These are phyloP conservation scores for Hippopotamyrus pictus DNA, from an alignment of 2,797 vertebrate species.

Conservation along the genomic window DNA sequence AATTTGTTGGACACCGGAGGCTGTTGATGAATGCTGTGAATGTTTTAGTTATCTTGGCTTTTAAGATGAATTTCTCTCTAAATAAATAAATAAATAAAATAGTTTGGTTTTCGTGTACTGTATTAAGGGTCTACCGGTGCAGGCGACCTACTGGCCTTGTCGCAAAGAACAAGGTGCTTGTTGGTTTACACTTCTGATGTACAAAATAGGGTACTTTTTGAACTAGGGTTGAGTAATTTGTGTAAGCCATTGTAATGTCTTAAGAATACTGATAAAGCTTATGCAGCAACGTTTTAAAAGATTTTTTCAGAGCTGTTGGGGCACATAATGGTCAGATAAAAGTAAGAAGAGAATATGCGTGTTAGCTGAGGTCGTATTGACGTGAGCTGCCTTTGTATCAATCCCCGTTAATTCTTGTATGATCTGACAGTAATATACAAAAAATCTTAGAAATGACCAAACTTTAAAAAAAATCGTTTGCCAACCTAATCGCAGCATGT, in stretches of 20 bases:
- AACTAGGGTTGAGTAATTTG: neutral
- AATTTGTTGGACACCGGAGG: neutral
- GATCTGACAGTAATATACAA: neutral
- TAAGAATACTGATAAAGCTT: neutral
- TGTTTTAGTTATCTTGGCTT: neutral
- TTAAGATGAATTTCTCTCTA: neutral
- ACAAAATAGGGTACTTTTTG: neutral
- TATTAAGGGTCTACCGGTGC: neutral
- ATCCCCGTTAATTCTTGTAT: neutral
- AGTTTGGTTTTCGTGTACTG: neutral
- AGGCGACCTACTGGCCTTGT: neutral
- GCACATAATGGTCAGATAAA: neutral
- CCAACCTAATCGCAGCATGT: neutral
- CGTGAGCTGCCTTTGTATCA: neutral
- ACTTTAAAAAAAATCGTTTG: neutral
- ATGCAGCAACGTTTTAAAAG: neutral
- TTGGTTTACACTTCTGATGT: neutral
- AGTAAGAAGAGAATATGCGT: neutral
- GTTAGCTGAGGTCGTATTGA: neutral
- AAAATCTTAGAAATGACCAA: neutral
- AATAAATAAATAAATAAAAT: neutral
- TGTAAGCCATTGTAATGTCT: neutral
- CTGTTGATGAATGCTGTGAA: neutral
- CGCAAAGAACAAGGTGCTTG: neutral
- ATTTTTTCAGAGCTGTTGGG: neutral